Percentiles rank a stretch among this genome's conserved stretches.
phyloP scores from a whole-genome alignment of 1,140 invertebrate species.

The Orchesella cincta region DNA sequence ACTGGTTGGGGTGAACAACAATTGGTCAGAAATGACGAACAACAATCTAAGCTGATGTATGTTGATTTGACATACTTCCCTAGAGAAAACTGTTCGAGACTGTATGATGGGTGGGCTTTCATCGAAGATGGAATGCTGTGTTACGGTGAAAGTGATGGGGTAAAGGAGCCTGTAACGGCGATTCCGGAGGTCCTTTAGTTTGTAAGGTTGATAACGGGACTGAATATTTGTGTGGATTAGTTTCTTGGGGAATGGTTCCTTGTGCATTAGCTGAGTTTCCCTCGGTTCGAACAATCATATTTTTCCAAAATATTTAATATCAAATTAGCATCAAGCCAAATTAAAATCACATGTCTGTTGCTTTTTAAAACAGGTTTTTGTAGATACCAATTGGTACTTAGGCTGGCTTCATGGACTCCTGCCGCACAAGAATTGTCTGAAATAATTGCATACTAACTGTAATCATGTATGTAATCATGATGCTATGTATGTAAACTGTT shows the following conservation, averaged over 20 bases:
- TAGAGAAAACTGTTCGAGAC: background rate
- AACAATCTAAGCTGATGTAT: background rate
- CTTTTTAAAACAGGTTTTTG: background rate
- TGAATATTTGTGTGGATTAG: background rate
- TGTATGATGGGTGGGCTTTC: background rate
- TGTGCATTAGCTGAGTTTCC: background rate
- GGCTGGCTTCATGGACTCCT: background rate
- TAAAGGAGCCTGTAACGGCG: background rate
- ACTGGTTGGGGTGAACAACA: slow-evolving; percentile 1
- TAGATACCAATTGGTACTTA: background rate
- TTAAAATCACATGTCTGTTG: background rate
- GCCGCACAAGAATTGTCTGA: background rate
- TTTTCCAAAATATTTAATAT: background rate
- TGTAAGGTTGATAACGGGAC: background rate
- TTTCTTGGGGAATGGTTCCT: background rate
- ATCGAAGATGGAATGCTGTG: background rate
- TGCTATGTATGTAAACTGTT: background rate
- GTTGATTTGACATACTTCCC: background rate
- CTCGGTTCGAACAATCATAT: too few relatives aligned
- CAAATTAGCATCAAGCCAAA: background rate
- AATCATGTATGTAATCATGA: too few relatives aligned
- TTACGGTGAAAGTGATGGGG: background rate
- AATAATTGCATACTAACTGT: background rate
- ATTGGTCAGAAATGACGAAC: background rate
- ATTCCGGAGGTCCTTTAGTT: background rate